Evolutionary conservation across 2,797 vertebrate genomes (phyloP), one percentile per base, ranked within the genome.

Genomic region (Chromobotia macracanthus): DNA sequence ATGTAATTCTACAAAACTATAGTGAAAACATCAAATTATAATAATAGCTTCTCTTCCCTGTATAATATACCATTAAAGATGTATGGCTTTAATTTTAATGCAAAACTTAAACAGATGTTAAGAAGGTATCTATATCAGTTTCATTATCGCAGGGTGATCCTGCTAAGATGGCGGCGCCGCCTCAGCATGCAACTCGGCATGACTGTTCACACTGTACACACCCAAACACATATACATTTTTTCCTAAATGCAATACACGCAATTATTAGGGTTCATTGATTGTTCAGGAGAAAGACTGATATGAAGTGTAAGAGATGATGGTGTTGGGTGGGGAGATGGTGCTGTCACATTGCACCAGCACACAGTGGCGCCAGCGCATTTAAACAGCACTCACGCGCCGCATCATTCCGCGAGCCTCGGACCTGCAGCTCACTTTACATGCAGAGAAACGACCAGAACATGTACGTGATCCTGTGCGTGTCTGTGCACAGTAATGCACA

Each of bases 381-480:
- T 80, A 83, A 71, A 83, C 79, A 83, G 63, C 63, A 55, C 78
- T 83, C 78, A 83, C 82, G 82, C 64, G 18, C 70, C n/a, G 21
- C 81, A 79, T 71, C 66, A 46, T 28, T 79, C 81, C 25, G 58
- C 23, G 65, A 21, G 70, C 75, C 65, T 68, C 38, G 50, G 58
- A 60, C 74, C 74, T 72, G 51, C 28, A 71, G 66, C 74, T 72
- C 67, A 61, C 67, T 72, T 67, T 72, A 64, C 61, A 81, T 60
- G n/a, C 25, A 80, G 66, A 21, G 46, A 75, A 63, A 69, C 51
- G 3, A 69, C 55, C 35, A 58, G 16, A 50, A 71, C 0, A 21
- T 7, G 44, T 55, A 19, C 19, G 46, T 72, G 56, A 8, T 13
- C 1, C 12, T 56, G n/a, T 48, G 16, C 19, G 51, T 16, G 51